Evolutionary conservation across 2,797 vertebrate species (phyloP).

Genomic region (Gadopsis bispinosus): DNA sequence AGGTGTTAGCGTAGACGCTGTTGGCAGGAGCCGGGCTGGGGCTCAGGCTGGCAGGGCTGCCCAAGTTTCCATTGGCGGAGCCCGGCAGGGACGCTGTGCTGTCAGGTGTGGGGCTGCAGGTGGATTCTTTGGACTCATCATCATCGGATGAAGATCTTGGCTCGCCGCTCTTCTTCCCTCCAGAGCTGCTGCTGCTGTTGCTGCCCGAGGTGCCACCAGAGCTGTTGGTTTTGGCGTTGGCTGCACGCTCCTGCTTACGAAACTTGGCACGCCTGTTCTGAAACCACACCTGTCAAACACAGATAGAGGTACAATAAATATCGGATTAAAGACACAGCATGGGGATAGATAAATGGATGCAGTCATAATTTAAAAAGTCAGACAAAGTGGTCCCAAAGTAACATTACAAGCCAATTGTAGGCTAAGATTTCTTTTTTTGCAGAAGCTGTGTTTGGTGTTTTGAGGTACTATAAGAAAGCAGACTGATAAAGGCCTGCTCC

Average conservation of each 20-base stretch:
- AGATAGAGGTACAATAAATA: constrained; percentile 10
- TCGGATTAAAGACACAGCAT: not conserved
- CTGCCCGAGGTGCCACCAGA: constrained; percentile 67
- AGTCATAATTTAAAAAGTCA: not conserved
- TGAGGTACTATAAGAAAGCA: not conserved
- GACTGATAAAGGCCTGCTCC: not conserved
- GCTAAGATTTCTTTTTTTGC: not conserved
- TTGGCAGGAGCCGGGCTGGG: constrained; percentile 87
- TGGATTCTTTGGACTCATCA: constrained; percentile 96
- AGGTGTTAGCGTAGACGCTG: constrained; percentile 81
- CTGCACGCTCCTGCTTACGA: constrained; percentile 91
- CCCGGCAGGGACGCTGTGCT: constrained; percentile 94
- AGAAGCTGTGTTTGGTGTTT: not conserved
- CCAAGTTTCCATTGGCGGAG: constrained; percentile 84
- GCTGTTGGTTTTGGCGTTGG: constrained; percentile 89
- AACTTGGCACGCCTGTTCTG: constrained; percentile 97
- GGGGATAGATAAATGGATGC: not conserved
- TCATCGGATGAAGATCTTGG: constrained; percentile 92
- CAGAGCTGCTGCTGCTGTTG: constrained; percentile 63
- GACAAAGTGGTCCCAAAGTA: not conserved
- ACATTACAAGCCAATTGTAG: not conserved
- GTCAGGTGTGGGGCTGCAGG: constrained; percentile 96
- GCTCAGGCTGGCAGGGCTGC: constrained; percentile 91
- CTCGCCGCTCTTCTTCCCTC: constrained; percentile 87
- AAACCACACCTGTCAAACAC: constrained; percentile 91